These are phyloP conservation scores for Myodes glareolus DNA, from an alignment of 2,113 vertebrate species.

Conservation along the genomic window DNA sequence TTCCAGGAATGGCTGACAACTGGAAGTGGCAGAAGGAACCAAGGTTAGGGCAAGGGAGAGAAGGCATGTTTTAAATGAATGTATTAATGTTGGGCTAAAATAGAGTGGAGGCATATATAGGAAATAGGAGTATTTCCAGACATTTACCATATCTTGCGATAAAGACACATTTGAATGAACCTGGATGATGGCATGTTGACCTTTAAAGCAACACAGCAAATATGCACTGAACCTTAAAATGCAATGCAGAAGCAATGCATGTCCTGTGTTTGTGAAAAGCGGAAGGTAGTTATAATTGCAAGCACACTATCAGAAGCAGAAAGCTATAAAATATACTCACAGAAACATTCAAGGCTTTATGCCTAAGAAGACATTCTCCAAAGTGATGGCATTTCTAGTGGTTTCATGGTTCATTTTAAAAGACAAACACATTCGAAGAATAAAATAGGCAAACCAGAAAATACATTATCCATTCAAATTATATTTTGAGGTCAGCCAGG, in stretches of 20 bases:
- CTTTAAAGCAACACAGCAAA: conserved; percentile 41
- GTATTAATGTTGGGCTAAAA: not conserved
- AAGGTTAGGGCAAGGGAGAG: not conserved
- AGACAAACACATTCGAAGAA: conserved; percentile 49
- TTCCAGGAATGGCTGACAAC: not conserved
- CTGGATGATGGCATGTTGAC: not conserved
- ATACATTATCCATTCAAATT: conserved; percentile 51
- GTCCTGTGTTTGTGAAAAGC: conserved; percentile 6
- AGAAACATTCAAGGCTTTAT: conserved; percentile 4
- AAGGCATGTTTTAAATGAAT: not conserved
- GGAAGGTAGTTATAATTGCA: not conserved
- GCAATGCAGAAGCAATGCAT: not conserved
- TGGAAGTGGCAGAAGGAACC: not conserved
- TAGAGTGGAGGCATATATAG: not conserved
- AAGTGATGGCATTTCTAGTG: conserved; percentile 21
- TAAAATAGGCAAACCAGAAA: conserved; percentile 52
- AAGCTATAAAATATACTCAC: conserved; percentile 36
- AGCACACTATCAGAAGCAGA: not conserved
- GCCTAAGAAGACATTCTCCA: not conserved
- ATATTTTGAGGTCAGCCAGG: conserved; percentile 36
- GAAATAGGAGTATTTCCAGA: not conserved
- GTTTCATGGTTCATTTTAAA: conserved; percentile 20
- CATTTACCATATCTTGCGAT: not conserved
- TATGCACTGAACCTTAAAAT: conserved; percentile 28
- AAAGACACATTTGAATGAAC: not conserved